Percentiles rank a stretch among this genome's conserved stretches.
These are phyloP conservation scores for Capromys pilorides DNA, from an alignment of 2,797 vertebrate species.

Conservation along the genomic window DNA sequence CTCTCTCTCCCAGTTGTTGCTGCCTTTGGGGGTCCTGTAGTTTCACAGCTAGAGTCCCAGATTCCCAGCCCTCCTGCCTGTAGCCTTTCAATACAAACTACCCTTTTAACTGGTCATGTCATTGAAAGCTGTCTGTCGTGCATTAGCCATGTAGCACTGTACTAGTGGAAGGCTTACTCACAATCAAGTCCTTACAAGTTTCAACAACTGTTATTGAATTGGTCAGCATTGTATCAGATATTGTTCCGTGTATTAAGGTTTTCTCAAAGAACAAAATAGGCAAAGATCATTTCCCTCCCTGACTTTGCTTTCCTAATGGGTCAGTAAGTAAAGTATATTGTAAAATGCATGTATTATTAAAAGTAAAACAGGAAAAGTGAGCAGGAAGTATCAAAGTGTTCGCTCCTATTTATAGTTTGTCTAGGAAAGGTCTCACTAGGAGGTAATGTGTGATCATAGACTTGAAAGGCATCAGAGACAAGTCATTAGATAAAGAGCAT, in stretches of 20 bases:
- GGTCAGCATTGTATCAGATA: not conserved
- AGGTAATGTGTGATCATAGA: not conserved
- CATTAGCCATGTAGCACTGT: not conserved
- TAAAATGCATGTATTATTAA: not conserved
- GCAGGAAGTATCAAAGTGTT: not conserved
- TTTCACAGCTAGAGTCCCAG: not conserved
- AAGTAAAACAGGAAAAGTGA: conserved; percentile 12
- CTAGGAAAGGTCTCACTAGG: not conserved
- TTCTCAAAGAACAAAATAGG: not conserved
- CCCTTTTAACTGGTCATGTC: conserved; percentile 1
- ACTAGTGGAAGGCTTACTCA: conserved; percentile 10
- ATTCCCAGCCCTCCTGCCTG: not conserved
- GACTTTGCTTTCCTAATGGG: not conserved
- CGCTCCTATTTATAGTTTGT: not conserved
- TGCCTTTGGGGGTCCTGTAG: not conserved
- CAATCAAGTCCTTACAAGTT: not conserved
- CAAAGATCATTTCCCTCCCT: not conserved
- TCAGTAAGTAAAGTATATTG: not conserved
- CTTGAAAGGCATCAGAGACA: not conserved
- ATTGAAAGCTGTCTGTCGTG: not conserved
- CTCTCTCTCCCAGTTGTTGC: not conserved
- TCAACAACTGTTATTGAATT: conserved; percentile 11
- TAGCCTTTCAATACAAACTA: not conserved
- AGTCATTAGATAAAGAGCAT: not conserved
- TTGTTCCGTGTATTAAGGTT: not conserved